phyloP scores from a whole-genome alignment of 2,888 invertebrate genomes.

The Sepiola atlantica region DNA sequence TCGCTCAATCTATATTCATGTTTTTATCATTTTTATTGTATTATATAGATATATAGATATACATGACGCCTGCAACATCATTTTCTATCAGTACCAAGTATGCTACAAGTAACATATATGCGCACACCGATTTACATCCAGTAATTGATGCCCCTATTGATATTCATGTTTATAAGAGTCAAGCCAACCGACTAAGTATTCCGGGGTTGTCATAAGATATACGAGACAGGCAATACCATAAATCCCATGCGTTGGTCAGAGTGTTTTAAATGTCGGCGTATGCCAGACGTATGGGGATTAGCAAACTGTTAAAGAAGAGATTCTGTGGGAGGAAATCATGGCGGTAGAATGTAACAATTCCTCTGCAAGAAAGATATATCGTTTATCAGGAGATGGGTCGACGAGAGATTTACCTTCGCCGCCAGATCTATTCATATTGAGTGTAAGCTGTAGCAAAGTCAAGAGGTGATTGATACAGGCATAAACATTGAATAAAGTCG shows the following conservation, averaged over 20 bases:
- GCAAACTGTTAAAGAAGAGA: conserved; percentile 14
- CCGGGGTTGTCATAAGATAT: background rate
- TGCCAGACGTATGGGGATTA: background rate
- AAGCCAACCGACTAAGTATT: background rate
- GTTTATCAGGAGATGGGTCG: background rate
- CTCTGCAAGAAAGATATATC: background rate
- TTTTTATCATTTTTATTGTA: no score
- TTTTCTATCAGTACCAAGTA: no score
- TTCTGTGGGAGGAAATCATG: background rate
- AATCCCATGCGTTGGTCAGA: background rate
- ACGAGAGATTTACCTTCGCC: background rate
- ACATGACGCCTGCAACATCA: no score
- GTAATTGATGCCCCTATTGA: background rate
- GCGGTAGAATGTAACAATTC: background rate
- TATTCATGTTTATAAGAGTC: background rate
- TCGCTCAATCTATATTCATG: no score
- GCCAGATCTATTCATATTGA: background rate
- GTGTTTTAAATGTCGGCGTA: background rate
- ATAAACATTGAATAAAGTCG: background rate
- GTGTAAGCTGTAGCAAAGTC: background rate
- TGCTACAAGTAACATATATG: background rate
- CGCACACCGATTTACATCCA: background rate
- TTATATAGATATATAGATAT: no score
- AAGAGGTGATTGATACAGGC: background rate
- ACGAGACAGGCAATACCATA: background rate